Evolutionary conservation across 2,113 vertebrate species (phyloP).

Genomic region (Bubo scandiacus): DNA sequence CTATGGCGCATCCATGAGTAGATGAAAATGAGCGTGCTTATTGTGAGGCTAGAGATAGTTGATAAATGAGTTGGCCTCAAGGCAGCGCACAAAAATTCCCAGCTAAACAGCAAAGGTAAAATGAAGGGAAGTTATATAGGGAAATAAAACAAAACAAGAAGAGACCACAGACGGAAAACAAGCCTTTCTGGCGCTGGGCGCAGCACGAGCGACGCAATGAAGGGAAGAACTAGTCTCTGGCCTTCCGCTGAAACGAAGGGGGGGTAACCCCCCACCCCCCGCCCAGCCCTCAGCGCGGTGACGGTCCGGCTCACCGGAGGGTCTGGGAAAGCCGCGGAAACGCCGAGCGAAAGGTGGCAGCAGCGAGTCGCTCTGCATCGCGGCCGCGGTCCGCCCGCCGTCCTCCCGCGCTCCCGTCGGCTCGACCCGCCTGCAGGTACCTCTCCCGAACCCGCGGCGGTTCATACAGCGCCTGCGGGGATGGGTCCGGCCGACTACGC

Average conservation of each 20-base stretch:
- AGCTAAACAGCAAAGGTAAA: neutral
- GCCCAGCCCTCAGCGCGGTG: too few relatives aligned
- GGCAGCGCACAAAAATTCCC: neutral
- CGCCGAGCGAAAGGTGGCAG: conserved; percentile 76
- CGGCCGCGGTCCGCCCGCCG: neutral
- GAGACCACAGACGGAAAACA: neutral
- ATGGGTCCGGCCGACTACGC: neutral
- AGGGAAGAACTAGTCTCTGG: neutral
- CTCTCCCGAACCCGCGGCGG: neutral
- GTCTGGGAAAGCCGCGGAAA: neutral
- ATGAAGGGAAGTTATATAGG: neutral
- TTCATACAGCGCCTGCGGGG: neutral
- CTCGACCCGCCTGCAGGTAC: neutral
- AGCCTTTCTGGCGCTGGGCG: neutral
- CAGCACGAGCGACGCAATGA: neutral
- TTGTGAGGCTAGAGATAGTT: neutral
- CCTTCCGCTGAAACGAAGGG: accelerated
- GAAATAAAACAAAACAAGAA: neutral
- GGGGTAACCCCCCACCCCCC: too few relatives aligned
- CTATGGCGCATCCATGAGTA: neutral
- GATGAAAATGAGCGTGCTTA: neutral
- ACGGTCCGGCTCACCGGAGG: accelerated
- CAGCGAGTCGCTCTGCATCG: conserved; percentile 61
- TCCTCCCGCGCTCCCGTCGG: neutral
- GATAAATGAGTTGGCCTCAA: neutral